Percentiles rank a stretch among this genome's conserved stretches.
These are phyloP conservation scores for Styela clava DNA, from an alignment of 23 tunicate genomes.

Conservation along the genomic window DNA sequence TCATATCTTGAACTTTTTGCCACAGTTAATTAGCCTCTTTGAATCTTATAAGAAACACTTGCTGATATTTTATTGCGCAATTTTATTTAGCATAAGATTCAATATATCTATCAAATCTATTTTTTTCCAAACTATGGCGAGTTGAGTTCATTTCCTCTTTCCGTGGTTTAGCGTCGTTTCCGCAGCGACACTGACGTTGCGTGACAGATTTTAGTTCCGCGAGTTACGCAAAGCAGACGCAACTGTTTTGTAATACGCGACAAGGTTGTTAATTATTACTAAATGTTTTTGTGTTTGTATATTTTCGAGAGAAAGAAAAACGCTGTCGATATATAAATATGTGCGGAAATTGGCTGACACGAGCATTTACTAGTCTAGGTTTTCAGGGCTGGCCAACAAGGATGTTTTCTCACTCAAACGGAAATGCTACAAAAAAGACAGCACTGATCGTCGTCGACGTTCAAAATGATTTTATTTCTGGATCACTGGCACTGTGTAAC, in stretches of 20 bases:
- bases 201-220: not conserved
- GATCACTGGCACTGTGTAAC: constrained; percentile 58
- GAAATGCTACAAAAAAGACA: constrained; percentile 7
- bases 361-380: not conserved
- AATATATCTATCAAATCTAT: no score
- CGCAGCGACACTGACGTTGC: not conserved
- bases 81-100: no score
- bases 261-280: not conserved
- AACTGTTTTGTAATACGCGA: no score
- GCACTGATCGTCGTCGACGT: constrained; percentile 82
- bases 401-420: not conserved
- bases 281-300: not conserved
- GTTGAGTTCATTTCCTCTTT: no score
- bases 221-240: not conserved
- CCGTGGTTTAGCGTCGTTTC: no score
- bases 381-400: not conserved
- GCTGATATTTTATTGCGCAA: no score
- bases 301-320: not conserved
- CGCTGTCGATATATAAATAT: not conserved
- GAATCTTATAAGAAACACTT: no score
- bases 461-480: constrained; percentile 88
- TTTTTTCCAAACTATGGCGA: no score
- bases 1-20: no score
- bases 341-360: constrained; percentile 11
- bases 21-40: no score